These are phyloP conservation scores for Acrobeloides nanus DNA, from an alignment of 2,888 invertebrate species.

Conservation along the genomic window DNA sequence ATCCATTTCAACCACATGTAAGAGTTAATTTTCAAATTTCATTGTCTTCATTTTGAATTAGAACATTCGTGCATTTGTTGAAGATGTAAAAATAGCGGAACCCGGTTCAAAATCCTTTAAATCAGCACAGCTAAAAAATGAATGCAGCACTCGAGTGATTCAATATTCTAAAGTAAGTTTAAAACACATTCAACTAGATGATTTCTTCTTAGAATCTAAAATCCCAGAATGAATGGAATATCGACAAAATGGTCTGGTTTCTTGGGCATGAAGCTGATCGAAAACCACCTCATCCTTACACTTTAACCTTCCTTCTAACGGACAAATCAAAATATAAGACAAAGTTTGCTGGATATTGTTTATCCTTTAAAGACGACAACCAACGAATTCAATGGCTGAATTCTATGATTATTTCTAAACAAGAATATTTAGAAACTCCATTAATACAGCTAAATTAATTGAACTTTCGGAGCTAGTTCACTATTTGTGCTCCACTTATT, in stretches of 20 bases:
- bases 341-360: constrained; percentile 28
- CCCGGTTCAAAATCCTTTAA: constrained; percentile 47
- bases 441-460: no score
- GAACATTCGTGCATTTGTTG: constrained; percentile 31
- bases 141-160: constrained; percentile 27
- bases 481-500: no score
- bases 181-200: background rate
- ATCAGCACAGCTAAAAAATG: constrained; percentile 38
- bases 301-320: constrained; percentile 24
- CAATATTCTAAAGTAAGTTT: constrained; percentile 28
- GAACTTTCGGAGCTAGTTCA: no score
- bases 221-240: constrained; percentile 28
- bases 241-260: constrained; percentile 42
- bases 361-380: constrained; percentile 26
- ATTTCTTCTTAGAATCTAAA: constrained; percentile 21
- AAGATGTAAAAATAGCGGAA: constrained; percentile 46
- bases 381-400: constrained; percentile 29
- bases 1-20: constrained; percentile 24
- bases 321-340: constrained; percentile 24
- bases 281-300: constrained; percentile 26
- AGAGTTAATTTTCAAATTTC: constrained; percentile 10
- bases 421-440: no score
- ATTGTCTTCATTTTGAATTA: constrained; percentile 9
- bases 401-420: constrained; percentile 24
- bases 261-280: constrained; percentile 32